Evolutionary conservation across 2,113 vertebrate genomes (phyloP).

Genomic region (Toxotes jaculatrix): DNA sequence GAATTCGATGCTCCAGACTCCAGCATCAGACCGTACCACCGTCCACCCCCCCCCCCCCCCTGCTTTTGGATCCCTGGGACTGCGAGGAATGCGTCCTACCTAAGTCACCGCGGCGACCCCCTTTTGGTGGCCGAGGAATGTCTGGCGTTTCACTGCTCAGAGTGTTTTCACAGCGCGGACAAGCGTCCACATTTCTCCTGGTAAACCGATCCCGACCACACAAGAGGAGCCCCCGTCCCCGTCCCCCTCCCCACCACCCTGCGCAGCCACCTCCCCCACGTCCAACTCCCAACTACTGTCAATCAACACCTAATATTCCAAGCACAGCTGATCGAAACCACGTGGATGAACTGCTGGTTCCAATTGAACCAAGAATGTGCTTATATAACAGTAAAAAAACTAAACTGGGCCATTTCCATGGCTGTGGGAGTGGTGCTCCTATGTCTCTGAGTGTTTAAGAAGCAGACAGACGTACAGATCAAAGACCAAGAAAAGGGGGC

Average conservation of each 20-base stretch:
- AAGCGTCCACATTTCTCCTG: slow-evolving; percentile 47
- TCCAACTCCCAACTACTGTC: slow-evolving; percentile 17
- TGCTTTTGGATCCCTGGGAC: background rate
- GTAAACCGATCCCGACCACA: slow-evolving; percentile 74
- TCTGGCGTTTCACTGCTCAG: slow-evolving; percentile 1
- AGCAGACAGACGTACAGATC: background rate
- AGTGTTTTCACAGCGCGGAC: slow-evolving; percentile 61
- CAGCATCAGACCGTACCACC: background rate
- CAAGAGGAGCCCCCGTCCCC: slow-evolving; percentile 43
- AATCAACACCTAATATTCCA: slow-evolving; percentile 26
- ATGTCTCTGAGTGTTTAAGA: background rate
- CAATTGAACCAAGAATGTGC: slow-evolving; percentile 51
- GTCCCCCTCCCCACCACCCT: background rate
- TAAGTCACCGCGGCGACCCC: slow-evolving; percentile 50
- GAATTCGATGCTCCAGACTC: slow-evolving; percentile 2
- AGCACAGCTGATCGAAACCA: slow-evolving; percentile 59
- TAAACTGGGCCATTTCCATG: background rate
- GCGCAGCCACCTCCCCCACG: background rate
- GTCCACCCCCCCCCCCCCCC: background rate
- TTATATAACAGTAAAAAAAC: slow-evolving; percentile 23
- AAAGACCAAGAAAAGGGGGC: background rate
- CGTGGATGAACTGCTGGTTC: slow-evolving; percentile 37
- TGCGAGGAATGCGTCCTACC: slow-evolving; percentile 53
- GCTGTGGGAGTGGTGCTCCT: background rate
- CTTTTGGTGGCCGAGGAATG: slow-evolving; percentile 47